phyloP scores from a whole-genome alignment of 2,113 vertebrate species.

The Otocyon megalotis region DNA sequence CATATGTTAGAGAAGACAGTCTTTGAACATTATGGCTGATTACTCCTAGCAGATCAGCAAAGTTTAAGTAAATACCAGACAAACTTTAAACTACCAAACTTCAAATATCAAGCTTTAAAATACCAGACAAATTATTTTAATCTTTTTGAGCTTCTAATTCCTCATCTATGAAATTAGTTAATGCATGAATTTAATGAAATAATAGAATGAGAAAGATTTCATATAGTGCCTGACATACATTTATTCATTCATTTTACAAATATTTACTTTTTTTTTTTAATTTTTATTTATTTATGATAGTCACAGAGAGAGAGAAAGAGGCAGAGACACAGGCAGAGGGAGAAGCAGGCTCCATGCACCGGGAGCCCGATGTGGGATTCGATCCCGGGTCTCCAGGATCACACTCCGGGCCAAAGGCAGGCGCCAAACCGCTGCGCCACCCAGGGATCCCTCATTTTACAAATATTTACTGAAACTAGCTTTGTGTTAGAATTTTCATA shows the following conservation, averaged over 20 bases:
- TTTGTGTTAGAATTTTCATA: neutral
- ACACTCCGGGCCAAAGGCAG: too few relatives aligned
- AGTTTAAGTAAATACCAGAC: neutral
- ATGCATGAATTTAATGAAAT: neutral
- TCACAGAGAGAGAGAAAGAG: too few relatives aligned
- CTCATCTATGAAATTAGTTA: constrained; percentile 15
- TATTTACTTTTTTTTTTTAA: too few relatives aligned
- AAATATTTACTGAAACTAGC: neutral
- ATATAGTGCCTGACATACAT: neutral
- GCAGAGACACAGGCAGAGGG: too few relatives aligned
- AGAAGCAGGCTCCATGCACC: too few relatives aligned
- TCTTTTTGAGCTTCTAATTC: neutral
- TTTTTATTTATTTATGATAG: too few relatives aligned
- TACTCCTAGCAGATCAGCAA: neutral
- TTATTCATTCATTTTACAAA: neutral
- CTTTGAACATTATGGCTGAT: constrained; percentile 17
- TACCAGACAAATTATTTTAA: neutral
- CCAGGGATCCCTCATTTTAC: too few relatives aligned
- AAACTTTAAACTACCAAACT: neutral
- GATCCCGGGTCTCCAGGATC: too few relatives aligned
- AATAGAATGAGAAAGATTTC: neutral
- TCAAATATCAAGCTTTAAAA: neutral
- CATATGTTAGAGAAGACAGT: neutral
- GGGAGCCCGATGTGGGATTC: too few relatives aligned
- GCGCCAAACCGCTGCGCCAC: too few relatives aligned